Evolutionary conservation across 2,797 vertebrate species (phyloP), one percentile per base, ranked within the genome.

Genomic region (Dendrocincla fuliginosa): DNA sequence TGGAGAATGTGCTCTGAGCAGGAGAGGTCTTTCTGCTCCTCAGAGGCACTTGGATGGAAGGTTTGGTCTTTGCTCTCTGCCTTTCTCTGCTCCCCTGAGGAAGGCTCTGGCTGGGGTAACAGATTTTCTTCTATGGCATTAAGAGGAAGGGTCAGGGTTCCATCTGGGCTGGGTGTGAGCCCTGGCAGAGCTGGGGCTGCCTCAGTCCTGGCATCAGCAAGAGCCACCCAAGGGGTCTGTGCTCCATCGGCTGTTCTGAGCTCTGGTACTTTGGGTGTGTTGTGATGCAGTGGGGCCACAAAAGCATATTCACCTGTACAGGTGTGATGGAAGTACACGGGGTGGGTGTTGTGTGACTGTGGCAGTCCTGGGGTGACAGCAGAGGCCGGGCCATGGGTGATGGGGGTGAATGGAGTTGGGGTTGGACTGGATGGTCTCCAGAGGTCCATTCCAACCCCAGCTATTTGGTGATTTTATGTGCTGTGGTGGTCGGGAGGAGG

Each of bases 81-180:
- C 68, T 65, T 11, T 67, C 56, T 14, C 86, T 78, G 59, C 83
- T 93, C 41, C 71, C 33, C 53, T 50, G 25, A 69, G 70, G 92
- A 88, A 87, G 84, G 49, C 80, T 91, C 79, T 79, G 80, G 7
- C 82, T 47, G 76, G 76, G 59, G 77, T 95, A 78, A 91, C 63
- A 27, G 75, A 57, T 46, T 53, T 47, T 93, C 24, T 85, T 56
- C n/a, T 75, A 0, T 22, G 42, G n/a, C 20, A 4, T 13, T 76
- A 30, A 69, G 70, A 63, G 74, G 63, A 59, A 44, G 67, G 85
- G 91, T 87, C 70, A 65, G 93, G 84, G 68, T 59, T 83, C 59
- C 18, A 0, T 35, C 49, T 1, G 3, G 76, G 64, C 18, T 33
- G 46, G 37, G 32, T 39, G 13, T 20, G 52, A 56, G 56, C 22